Evolutionary conservation across 1,140 invertebrate species (phyloP).

Genomic region (Mamestra configurata): DNA sequence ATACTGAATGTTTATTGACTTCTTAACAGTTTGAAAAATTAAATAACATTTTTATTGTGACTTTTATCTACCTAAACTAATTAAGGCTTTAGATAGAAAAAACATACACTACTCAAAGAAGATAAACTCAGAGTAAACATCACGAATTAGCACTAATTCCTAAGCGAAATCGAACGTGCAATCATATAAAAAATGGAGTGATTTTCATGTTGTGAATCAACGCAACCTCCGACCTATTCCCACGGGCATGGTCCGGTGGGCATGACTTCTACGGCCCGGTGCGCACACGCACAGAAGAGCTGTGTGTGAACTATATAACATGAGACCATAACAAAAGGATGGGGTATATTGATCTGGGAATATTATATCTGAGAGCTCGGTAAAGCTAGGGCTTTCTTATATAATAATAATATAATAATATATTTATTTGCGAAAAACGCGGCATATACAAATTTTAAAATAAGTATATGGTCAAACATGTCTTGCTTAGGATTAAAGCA

Average conservation of each 20-base stretch:
- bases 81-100: too few species aligned
- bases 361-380: too few species aligned
- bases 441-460: too few species aligned
- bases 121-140: neutral
- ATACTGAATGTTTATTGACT: too few species aligned
- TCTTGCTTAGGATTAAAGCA: too few species aligned
- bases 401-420: too few species aligned
- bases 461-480: too few species aligned
- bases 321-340: constrained; percentile 34
- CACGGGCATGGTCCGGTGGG: constrained; percentile 68
- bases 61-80: too few species aligned
- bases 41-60: too few species aligned
- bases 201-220: constrained; percentile 53
- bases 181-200: constrained; percentile 29
- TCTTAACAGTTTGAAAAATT: too few species aligned
- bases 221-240: constrained; percentile 62
- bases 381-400: too few species aligned
- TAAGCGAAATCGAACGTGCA: constrained; percentile 20
- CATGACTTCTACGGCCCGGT: constrained; percentile 70
- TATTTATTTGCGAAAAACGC: too few species aligned
- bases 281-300: constrained; percentile 58
- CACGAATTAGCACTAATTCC: neutral
- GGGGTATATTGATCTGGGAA: constrained; percentile 31
- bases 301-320: constrained; percentile 58
- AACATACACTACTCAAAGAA: neutral